phyloP scores from a whole-genome alignment of 2,888 invertebrate genomes.

The Patella ulyssiponensis region DNA sequence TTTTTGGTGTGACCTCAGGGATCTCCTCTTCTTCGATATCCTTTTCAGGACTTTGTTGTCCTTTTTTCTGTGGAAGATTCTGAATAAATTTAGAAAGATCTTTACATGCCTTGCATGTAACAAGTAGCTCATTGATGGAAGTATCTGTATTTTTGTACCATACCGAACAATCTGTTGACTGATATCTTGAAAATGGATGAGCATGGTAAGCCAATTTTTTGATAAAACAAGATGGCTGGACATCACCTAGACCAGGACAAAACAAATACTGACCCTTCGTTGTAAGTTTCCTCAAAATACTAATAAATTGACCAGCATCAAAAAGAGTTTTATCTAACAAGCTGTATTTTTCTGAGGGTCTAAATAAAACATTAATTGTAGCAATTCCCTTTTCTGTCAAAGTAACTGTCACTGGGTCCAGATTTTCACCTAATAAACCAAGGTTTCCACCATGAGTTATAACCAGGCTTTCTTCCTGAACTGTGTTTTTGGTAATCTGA shows the following conservation, averaged over 20 bases:
- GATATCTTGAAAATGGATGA: constrained; percentile 18
- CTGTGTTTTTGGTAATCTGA: constrained; percentile 14
- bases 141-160: constrained; percentile 8
- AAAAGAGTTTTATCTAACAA: constrained; percentile 15
- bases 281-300: constrained; percentile 13
- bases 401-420: constrained; percentile 16
- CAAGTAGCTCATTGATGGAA: neutral
- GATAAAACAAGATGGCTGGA: neutral
- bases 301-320: constrained; percentile 19
- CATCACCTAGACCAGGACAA: neutral
- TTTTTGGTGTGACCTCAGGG: neutral
- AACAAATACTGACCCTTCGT: constrained; percentile 11
- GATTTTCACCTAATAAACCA: constrained; percentile 20
- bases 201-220: constrained; percentile 4
- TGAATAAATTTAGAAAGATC: neutral
- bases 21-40: neutral
- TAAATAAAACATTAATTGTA: constrained; percentile 11
- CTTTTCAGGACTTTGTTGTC: neutral
- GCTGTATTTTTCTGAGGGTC: neutral
- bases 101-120: constrained; percentile 10
- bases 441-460: constrained; percentile 16
- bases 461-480: constrained; percentile 14
- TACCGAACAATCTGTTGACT: constrained; percentile 15
- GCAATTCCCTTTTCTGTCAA: constrained; percentile 11
- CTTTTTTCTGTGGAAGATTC: neutral